Evolutionary conservation across 2,113 vertebrate genomes (phyloP).

Genomic region (Smithornis capensis): DNA sequence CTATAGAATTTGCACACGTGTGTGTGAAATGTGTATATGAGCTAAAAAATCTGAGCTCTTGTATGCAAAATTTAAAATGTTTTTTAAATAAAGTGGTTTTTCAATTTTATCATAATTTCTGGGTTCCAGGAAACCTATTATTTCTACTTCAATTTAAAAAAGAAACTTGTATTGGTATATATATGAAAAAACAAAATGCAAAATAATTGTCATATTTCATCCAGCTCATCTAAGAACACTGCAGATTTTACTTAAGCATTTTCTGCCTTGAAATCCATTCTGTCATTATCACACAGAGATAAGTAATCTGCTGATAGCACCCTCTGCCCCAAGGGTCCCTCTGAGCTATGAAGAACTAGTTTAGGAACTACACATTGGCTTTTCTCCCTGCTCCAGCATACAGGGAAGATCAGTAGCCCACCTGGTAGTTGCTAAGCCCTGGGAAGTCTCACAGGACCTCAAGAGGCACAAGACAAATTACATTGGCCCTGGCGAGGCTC

Average conservation of each 20-base stretch:
- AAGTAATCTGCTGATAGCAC: neutral
- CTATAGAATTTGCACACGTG: neutral
- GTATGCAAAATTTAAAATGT: neutral
- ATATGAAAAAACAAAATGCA: neutral
- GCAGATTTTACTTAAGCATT: neutral
- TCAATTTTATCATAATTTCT: neutral
- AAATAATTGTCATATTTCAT: neutral
- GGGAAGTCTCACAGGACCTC: neutral
- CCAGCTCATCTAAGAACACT: neutral
- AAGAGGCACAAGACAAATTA: neutral
- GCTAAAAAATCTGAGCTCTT: neutral
- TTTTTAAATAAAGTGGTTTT: neutral
- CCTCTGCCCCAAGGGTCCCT: neutral
- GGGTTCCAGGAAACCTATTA: neutral
- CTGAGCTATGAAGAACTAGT: neutral
- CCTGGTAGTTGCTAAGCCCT: fast-evolving
- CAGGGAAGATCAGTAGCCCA: neutral
- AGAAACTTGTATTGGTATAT: neutral
- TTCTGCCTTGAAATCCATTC: neutral
- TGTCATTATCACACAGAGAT: neutral
- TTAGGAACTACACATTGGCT: neutral
- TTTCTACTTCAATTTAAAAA: neutral
- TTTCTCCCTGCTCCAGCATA: neutral
- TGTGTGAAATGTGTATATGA: neutral
- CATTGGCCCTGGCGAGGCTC: neutral